Evolutionary conservation across 2,797 vertebrate species (phyloP).

Genomic region (Semaprochilodus insignis): DNA sequence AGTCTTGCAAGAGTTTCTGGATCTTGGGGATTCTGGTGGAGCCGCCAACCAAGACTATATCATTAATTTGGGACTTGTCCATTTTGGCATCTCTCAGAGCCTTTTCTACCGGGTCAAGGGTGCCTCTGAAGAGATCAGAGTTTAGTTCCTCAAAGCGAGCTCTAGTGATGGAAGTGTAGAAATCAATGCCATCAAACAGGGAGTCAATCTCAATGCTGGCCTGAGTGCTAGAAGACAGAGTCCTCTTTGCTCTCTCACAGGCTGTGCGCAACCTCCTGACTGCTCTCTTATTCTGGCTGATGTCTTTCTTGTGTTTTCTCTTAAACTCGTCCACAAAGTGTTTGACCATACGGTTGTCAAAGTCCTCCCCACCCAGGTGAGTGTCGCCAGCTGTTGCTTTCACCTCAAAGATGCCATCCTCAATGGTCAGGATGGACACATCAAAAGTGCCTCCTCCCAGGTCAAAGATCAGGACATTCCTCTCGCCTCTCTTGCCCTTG

Average conservation of each 20-base stretch:
- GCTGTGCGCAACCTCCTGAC: conserved; percentile 90
- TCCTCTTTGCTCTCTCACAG: conserved; percentile 91
- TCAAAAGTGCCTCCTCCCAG: conserved; percentile 93
- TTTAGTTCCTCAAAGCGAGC: conserved; percentile 94
- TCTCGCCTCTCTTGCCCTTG: conserved; percentile 86
- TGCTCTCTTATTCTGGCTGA: conserved; percentile 88
- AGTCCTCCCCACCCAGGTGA: conserved; percentile 92
- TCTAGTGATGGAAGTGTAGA: conserved; percentile 93
- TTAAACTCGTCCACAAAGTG: conserved; percentile 94
- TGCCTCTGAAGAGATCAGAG: conserved; percentile 90
- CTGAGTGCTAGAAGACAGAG: conserved; percentile 89
- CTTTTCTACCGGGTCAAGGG: conserved; percentile 91
- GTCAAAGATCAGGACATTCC: conserved; percentile 92
- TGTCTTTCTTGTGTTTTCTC: conserved; percentile 91
- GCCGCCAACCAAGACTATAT: conserved; percentile 90
- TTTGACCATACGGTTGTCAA: conserved; percentile 91
- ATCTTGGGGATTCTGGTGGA: conserved; percentile 94
- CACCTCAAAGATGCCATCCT: conserved; percentile 94
- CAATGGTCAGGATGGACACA: conserved; percentile 92
- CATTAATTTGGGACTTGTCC: conserved; percentile 88
- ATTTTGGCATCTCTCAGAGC: conserved; percentile 88
- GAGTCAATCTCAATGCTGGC: conserved; percentile 92
- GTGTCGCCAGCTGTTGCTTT: conserved; percentile 93
- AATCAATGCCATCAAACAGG: conserved; percentile 89
- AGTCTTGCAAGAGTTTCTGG: conserved; percentile 91